Evolutionary conservation across 2,888 invertebrate genomes (phyloP), one percentile per base, ranked within the genome.

Genomic region (Halictus ligatus): DNA sequence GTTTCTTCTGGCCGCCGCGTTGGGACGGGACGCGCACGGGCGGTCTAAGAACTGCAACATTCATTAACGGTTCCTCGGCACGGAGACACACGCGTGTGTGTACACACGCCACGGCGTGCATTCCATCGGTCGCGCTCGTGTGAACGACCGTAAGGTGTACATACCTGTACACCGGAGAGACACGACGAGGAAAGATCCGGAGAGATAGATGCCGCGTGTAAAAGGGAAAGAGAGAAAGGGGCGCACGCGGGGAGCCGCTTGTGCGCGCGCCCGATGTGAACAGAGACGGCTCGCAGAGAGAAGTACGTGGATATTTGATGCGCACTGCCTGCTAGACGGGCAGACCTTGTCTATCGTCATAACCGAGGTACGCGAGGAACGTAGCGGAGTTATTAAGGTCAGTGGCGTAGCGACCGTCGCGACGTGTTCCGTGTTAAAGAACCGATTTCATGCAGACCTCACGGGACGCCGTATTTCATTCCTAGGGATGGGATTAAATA

Each of bases 51-150:
- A 91, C 89, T 92, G 91, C 92, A 93, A 90, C 92, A 93, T 93
- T 94, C 93, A 93, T 94, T 93, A 94, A 94, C 94, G 93, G 94
- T 93, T 94, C 89, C 92, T 92, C 92, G 90, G 87, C 92, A 90
- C 91, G 88, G 88, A 86, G 73, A 74, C 81, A 67, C 72, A 72
- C 85, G 81, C 74, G 80, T 76, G 84, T 82, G 85, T 54, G 85
- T 78, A 80, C 78, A 74, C 85, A n/a, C 69, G 40, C 71, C 83
- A 83, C 64, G 60, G 83, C 84, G 86, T 89, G 89, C 92, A 92
- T 92, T 92, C 92, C 92, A 91, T 89, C 87, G 89, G 86, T 88
- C 87, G 85, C 77, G 83, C 88, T 83, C 91, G 90, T 91, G 91
- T 88, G 91, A 92, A 92, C 86, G 91, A 92, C 92, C 91, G 91